Evolutionary conservation across 2,113 vertebrate genomes (phyloP).

Genomic region (Sprattus sprattus): DNA sequence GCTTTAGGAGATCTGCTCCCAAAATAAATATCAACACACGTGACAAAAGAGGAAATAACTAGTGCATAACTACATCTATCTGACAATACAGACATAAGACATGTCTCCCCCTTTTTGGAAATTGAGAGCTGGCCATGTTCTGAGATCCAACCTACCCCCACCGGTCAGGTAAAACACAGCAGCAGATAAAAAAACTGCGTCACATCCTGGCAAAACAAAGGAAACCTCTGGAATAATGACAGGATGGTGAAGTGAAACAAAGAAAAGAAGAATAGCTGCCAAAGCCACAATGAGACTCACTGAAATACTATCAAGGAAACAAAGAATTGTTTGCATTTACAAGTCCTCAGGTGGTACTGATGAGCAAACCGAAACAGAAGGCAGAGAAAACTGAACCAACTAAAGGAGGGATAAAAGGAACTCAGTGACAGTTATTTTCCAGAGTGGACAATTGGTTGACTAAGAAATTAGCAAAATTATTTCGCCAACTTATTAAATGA

Average conservation of each 20-base stretch:
- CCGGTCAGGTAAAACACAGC: background rate
- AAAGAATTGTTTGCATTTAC: slow-evolving; percentile 40
- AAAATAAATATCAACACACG: background rate
- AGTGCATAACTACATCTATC: background rate
- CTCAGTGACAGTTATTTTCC: background rate
- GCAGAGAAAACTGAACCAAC: background rate
- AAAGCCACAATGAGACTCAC: slow-evolving; percentile 33
- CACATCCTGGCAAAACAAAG: background rate
- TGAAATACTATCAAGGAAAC: slow-evolving; percentile 42
- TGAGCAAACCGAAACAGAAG: background rate
- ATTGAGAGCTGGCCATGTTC: background rate
- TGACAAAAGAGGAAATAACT: background rate
- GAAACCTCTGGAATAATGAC: background rate
- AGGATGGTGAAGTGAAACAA: slow-evolving; percentile 11
- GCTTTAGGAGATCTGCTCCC: background rate
- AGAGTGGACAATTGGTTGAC: background rate
- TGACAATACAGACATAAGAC: background rate
- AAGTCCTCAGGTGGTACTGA: slow-evolving; percentile 23
- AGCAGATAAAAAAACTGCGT: background rate
- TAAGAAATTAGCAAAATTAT: too few relatives aligned
- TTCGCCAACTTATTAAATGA: too few relatives aligned
- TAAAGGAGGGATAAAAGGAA: background rate
- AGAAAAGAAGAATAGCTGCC: slow-evolving; percentile 25
- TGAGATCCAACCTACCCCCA: background rate
- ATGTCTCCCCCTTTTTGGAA: background rate